These are phyloP conservation scores for Drosophila ficusphila DNA, from an alignment of 1,140 invertebrate species.

Conservation along the genomic window DNA sequence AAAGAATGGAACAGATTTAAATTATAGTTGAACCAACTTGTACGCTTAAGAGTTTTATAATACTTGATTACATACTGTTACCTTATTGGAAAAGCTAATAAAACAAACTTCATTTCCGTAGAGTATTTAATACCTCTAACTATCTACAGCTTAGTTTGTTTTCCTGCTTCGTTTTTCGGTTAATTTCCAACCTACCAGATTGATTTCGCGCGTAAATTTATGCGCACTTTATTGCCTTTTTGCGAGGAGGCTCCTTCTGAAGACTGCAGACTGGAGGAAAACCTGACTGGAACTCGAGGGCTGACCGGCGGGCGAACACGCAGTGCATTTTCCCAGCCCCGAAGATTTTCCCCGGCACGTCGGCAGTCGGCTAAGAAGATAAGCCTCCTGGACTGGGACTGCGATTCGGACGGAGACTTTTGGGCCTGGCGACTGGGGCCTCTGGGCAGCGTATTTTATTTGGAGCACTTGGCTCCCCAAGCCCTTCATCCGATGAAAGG, in stretches of 20 bases:
- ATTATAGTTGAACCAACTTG: too few relatives aligned
- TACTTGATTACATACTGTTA: too few relatives aligned
- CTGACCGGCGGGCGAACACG: neutral
- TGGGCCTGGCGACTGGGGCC: slow-evolving; percentile 7
- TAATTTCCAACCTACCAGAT: slow-evolving; percentile 69
- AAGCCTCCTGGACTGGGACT: slow-evolving; percentile 32
- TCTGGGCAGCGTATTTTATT: slow-evolving; percentile 64
- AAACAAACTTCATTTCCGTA: neutral
- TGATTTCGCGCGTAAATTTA: slow-evolving; percentile 79
- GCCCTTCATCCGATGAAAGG: slow-evolving; percentile 49
- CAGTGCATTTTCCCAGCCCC: slow-evolving; percentile 60
- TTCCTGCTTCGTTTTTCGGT: slow-evolving; percentile 7
- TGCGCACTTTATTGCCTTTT: slow-evolving; percentile 75
- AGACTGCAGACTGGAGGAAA: neutral
- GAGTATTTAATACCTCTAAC: neutral
- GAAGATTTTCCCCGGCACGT: slow-evolving; percentile 57
- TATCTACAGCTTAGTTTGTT: neutral
- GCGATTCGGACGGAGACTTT: slow-evolving; percentile 15
- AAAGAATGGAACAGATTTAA: too few relatives aligned
- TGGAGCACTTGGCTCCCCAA: slow-evolving; percentile 63
- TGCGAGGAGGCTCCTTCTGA: slow-evolving; percentile 39
- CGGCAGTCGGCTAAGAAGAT: slow-evolving; percentile 42
- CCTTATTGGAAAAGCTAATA: too few relatives aligned
- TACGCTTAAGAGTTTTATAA: too few relatives aligned
- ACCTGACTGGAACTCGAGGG: slow-evolving; percentile 1